Evolutionary conservation across 2,888 invertebrate genomes (phyloP), one percentile per base, ranked within the genome.

Genomic region (Antheraea yamamai): DNA sequence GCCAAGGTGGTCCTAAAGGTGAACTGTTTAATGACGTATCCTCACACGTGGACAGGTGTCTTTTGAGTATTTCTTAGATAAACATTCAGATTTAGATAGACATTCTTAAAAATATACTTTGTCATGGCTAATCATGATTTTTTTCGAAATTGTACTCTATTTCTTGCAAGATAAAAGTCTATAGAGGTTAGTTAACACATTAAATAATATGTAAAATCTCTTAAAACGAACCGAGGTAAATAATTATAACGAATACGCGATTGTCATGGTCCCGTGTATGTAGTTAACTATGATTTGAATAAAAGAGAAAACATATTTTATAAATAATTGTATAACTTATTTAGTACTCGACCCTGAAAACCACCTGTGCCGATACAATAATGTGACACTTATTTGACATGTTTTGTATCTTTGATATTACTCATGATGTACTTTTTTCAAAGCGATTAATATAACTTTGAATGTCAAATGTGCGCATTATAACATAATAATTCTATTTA

Each of bases 1-100:
- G 92, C 82, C 93, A 92, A 78, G 84, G 87, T 26, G 94, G 94
- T 23, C 92, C 93, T 76, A 95, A 95, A 91, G 94, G 94, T 93
- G 81, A 78, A 30, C 35, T 73, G 16, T 66, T 30, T 66, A 66
- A 14, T 66, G 64, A 6, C 6, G 30, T 66, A 30, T 66, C 64
- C 64, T 26, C 64, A 66, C 26, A 66, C 12, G 64, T 66, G 64
- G 26, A 26, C 30, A 66, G 64, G 30, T 66, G 26, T 66, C 14
- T 30, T 66, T 66, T 66, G 4, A 30, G 1, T 66, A 30, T 30
- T 30, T 66, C 4, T 12, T 30, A 61, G 7, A 7, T 20, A 20
- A n/a, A n/a, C n/a, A n/a, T n/a, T n/a, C n/a, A n/a, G n/a, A n/a
- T n/a, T n/a, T n/a, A n/a, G n/a, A n/a, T n/a, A n/a, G n/a, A 61